Percentiles rank a stretch among this genome's conserved stretches.
Conservation (phyloP, 2,888 invertebrate genomes). For the Amphipoea oculea region DNA sequence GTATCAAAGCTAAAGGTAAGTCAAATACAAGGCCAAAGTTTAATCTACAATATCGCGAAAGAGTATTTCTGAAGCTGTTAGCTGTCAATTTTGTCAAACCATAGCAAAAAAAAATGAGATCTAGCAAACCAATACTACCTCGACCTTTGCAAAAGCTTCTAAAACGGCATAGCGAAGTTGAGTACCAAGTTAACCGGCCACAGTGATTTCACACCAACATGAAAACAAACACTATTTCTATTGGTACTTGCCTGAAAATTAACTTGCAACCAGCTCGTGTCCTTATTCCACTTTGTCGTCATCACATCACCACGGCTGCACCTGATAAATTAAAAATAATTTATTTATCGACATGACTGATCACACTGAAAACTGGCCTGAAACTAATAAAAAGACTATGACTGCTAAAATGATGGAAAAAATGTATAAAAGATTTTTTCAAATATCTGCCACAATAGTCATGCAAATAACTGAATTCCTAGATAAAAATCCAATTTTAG, state of each 20-base stretch:
- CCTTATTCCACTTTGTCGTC: not conserved
- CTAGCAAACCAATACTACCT: too few relatives aligned
- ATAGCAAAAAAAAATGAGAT: too few relatives aligned
- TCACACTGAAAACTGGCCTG: not conserved
- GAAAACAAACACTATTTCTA: not conserved
- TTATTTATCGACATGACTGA: constrained; percentile 2
- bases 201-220: not conserved
- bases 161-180: too few relatives aligned
- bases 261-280: not conserved
- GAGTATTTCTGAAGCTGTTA: too few relatives aligned
- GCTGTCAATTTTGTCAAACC: too few relatives aligned
- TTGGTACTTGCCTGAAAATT: not conserved
- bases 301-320: not conserved
- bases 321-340: not conserved
- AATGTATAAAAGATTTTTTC: not conserved
- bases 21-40: too few relatives aligned
- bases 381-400: not conserved
- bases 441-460: not conserved
- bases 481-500: constrained; percentile 42
- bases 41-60: too few relatives aligned
- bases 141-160: too few relatives aligned
- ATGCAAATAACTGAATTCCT: constrained; percentile 11
- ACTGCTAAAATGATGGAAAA: not conserved
- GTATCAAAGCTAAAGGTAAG: too few relatives aligned
- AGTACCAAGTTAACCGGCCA: not conserved